A percentile compares a stretch with the other conserved stretches of the same genome.
Evolutionary conservation across 2,113 vertebrate species (phyloP).

Genomic region (Theristicus caerulescens): DNA sequence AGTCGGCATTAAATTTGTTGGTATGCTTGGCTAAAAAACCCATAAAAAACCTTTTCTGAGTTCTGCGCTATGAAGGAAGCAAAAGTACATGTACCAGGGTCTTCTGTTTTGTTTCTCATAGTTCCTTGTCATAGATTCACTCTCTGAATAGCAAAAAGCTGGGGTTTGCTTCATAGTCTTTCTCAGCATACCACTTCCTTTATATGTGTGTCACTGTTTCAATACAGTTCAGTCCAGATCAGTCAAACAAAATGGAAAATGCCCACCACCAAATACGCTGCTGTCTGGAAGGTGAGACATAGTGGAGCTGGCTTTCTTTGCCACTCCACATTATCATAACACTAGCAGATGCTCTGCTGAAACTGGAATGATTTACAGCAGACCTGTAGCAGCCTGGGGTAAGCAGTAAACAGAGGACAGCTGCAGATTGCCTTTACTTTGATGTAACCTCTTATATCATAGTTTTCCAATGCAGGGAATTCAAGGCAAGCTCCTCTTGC

Average conservation of each 20-base stretch:
- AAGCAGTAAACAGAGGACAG: background rate
- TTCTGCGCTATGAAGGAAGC: background rate
- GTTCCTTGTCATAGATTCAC: background rate
- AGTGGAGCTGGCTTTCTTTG: background rate
- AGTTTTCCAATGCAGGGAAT: background rate
- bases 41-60: background rate
- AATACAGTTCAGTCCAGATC: background rate
- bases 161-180: background rate
- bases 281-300: background rate
- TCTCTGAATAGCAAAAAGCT: background rate
- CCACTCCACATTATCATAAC: background rate
- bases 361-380: background rate
- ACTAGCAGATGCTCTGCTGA: background rate
- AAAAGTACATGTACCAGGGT: background rate
- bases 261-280: background rate
- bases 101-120: background rate
- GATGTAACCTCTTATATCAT: background rate
- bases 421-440: background rate
- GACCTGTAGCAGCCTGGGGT: background rate
- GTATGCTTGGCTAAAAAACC: background rate
- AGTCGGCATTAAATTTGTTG: background rate
- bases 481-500: background rate
- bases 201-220: fast-evolving
- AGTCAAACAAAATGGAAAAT: background rate
- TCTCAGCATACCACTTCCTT: background rate